Evolutionary conservation across 2,113 vertebrate genomes (phyloP).

Genomic region (Vulpes lagopus): DNA sequence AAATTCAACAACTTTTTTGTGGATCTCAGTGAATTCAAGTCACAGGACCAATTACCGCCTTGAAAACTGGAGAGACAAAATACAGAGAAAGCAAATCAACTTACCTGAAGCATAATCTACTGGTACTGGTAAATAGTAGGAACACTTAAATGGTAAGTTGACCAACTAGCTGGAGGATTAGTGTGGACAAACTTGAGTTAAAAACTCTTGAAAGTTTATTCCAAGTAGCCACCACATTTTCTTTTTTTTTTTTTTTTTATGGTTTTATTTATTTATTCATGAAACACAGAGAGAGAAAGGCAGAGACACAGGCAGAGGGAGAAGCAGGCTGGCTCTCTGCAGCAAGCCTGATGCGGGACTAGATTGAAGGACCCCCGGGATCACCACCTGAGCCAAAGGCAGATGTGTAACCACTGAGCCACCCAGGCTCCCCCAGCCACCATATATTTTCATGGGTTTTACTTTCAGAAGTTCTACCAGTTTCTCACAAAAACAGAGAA

Average conservation of each 20-base stretch:
- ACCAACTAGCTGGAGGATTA: not conserved
- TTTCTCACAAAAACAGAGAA: not conserved
- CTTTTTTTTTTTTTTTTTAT: too few relatives aligned
- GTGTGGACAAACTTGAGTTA: not conserved
- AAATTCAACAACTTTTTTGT: not conserved
- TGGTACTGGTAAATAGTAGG: not conserved
- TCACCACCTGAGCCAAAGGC: too few relatives aligned
- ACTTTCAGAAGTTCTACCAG: not conserved
- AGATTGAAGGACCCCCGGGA: too few relatives aligned
- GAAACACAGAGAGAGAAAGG: too few relatives aligned
- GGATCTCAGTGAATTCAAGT: not conserved
- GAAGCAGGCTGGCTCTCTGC: too few relatives aligned
- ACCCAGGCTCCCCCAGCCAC: too few relatives aligned
- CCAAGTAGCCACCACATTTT: not conserved
- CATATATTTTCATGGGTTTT: not conserved
- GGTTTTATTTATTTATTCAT: too few relatives aligned
- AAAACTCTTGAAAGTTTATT: not conserved
- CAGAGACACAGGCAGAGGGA: too few relatives aligned
- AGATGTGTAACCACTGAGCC: too few relatives aligned
- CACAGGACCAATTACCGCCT: not conserved
- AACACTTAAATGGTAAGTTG: not conserved
- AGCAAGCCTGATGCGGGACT: too few relatives aligned
- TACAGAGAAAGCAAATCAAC: not conserved
- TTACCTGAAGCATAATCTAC: not conserved
- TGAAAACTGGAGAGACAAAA: not conserved